Evolutionary conservation across 2,113 vertebrate species (phyloP), one percentile per base, ranked within the genome.

Genomic region (Semnopithecus entellus): DNA sequence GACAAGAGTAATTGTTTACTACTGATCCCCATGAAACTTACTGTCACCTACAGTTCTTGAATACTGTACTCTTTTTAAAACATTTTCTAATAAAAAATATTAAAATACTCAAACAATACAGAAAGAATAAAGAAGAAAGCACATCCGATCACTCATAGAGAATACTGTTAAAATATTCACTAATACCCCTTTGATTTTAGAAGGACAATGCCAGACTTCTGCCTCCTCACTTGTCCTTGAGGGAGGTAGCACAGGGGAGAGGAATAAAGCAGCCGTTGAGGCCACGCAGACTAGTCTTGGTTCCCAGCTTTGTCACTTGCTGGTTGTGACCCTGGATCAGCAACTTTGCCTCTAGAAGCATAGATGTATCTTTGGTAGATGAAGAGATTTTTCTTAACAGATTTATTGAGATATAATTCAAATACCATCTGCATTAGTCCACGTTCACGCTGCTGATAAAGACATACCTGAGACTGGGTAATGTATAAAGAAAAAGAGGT

Each of bases 41-140:
- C 32, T 23, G 45, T 25, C 20, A 80, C 80, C 80, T 64, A 13
- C 2, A 10, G 61, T 90, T 61, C 80, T 45, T 20, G 17, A 73
- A 40, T 22, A 76, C 59, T 72, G 27, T 40, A 61, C 70, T 50
- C 59, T 43, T 93, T 78, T 68, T n/a, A n/a, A 90, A 45, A 80
- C 14, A 14, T 17, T 78, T 48, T 27, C 32, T 35, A 10, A 32
- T 35, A 35, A 50, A 76, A 79, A 40, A 38, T 78, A 48, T 68
- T 55, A 83, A 70, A 30, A 72, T 43, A 59, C 16, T 20, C 79
- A 72, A 52, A 61, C 20, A 43, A 38, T n/a, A 78, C 40, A 83
- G 80, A 76, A 81, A 70, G 30, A 52, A 55, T 45, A 52, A 73
- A 92, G 12, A 92, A 85, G 55, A 25, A 55, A 88, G 30, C 8